Base-by-base conservation (phyloP, 1,140 invertebrate species). In the Helicoverpa armigera region DNA sequence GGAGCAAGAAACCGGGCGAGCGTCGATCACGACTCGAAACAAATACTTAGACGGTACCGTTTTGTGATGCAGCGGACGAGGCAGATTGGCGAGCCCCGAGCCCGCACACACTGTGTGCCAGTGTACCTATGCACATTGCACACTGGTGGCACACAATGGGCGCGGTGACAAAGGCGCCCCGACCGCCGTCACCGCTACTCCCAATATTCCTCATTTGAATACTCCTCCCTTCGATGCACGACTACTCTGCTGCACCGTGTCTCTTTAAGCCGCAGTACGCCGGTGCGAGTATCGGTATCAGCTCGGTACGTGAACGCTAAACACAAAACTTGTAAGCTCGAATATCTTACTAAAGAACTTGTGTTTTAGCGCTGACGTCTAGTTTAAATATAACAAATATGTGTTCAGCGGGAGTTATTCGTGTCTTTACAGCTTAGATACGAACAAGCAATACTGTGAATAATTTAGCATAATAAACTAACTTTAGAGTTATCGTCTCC, bases 131-230 rank as follows among this genome's bases (percentile, higher is more conserved):
- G 14, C 16, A 75, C 65, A 76, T 43, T 51, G 35, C 43, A 48
- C 31, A 7, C 14, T 48, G 43, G 16, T 29, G 23, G 13, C 79
- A 82, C 79, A 83, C 79, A 81, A 79, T 79, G 58, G 80, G 65
- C 78, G 83, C 74, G 82, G 80, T 84, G 87, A 90, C 90, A 91
- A 88, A 87, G 67, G 80, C 83, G 80, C 58, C 81, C 70, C 73
- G 85, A 81, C 80, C 82, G 81, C 56, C 85, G 85, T 81, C 81
- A 82, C 81, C 85, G 82, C 84, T 84, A 88, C 87, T 89, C 80
- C 86, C 88, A 89, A 90, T 92, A 90, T 86, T 87, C 83, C 83
- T 88, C 87, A 93, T 94, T 93, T 93, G 89, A 91, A 94, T 94
- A 89, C 85, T 88, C 89, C 85, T 88, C 87, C 85, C 79, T 74